Evolutionary conservation across 2,888 invertebrate genomes (phyloP).

Genomic region (Monoplex corrugatus): DNA sequence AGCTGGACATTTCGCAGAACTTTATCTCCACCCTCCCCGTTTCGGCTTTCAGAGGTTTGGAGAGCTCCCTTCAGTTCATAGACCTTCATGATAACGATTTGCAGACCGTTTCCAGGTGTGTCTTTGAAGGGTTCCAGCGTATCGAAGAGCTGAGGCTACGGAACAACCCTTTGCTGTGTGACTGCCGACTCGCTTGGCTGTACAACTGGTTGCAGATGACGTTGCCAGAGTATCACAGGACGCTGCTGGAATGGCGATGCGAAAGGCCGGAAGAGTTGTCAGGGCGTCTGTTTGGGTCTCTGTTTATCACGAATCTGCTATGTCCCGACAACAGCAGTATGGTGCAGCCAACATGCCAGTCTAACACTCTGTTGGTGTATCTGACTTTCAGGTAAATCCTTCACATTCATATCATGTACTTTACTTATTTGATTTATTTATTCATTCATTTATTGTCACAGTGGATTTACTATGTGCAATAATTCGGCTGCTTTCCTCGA

Average conservation of each 20-base stretch:
- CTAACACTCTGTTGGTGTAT: neutral
- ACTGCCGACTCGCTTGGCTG: constrained; percentile 57
- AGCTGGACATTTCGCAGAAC: constrained; percentile 60
- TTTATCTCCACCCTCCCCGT: constrained; percentile 54
- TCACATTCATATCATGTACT: neutral
- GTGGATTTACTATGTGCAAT: no score
- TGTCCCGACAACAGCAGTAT: neutral
- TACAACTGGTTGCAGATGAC: constrained; percentile 56
- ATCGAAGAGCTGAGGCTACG: constrained; percentile 52
- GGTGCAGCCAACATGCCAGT: neutral
- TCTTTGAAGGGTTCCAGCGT: constrained; percentile 51
- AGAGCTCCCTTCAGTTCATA: constrained; percentile 54
- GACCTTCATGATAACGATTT: constrained; percentile 47
- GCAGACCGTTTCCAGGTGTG: constrained; percentile 54
- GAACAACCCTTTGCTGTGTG: constrained; percentile 56
- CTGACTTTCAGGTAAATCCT: neutral
- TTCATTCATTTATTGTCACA: neutral
- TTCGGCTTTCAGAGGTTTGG: constrained; percentile 58
- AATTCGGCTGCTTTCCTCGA: no score
- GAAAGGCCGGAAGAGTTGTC: neutral
- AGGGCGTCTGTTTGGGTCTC: constrained; percentile 20
- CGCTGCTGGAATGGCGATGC: constrained; percentile 41
- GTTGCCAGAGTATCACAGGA: constrained; percentile 45
- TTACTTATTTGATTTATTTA: neutral
- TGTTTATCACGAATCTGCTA: constrained; percentile 8